Evolutionary conservation across 2,113 vertebrate genomes (phyloP).

Genomic region (Myxocyprinus asiaticus): DNA sequence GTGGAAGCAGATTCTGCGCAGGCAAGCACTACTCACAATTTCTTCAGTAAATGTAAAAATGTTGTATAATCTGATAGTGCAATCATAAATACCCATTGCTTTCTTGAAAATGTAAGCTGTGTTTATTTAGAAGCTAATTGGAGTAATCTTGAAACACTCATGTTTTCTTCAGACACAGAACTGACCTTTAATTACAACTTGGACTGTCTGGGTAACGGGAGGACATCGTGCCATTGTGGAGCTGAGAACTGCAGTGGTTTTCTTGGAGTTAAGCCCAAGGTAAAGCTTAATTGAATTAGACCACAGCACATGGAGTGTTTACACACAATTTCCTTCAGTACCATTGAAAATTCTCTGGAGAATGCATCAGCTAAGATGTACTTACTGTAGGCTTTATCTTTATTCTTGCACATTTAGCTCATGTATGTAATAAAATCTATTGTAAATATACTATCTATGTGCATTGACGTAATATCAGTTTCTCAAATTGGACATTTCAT

Average conservation of each 20-base stretch:
- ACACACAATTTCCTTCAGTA: background rate
- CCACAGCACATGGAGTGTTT: background rate
- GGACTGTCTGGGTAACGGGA: slow-evolving; percentile 94
- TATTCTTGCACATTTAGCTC: background rate
- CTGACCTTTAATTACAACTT: slow-evolving; percentile 98
- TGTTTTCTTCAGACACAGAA: slow-evolving; percentile 81
- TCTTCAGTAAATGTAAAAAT: too few species aligned
- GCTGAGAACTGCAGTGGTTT: slow-evolving; percentile 97
- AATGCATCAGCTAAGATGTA: background rate
- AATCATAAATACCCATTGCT: too few species aligned
- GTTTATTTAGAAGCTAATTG: too few species aligned
- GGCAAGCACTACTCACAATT: too few species aligned
- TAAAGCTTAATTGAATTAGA: slow-evolving; percentile 57
- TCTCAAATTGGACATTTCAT: too few species aligned
- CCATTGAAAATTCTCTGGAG: background rate
- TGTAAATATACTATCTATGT: too few species aligned
- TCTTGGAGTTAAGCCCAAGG: slow-evolving; percentile 93
- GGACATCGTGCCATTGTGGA: slow-evolving; percentile 91
- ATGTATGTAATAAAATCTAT: background rate
- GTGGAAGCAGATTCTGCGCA: too few species aligned
- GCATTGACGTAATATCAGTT: too few species aligned
- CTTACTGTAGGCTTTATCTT: background rate
- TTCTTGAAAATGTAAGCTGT: too few species aligned
- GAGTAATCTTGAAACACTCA: background rate
- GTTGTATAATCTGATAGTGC: too few species aligned